These are phyloP conservation scores for Drosophila nasuta DNA, from an alignment of 1,140 invertebrate species.

Conservation along the genomic window DNA sequence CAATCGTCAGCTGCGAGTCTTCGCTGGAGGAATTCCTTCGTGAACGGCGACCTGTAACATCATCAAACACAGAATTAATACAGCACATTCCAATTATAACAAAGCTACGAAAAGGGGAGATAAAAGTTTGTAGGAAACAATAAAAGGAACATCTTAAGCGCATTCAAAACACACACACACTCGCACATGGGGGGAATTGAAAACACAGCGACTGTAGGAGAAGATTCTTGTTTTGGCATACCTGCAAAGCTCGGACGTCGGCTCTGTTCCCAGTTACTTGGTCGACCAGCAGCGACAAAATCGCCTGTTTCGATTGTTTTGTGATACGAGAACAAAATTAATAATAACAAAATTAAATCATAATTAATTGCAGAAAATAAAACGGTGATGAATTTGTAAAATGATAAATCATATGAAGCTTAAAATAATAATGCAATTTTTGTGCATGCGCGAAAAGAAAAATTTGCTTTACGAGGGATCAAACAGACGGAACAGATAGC, in stretches of 20 bases:
- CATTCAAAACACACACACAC: slow-evolving; percentile 48
- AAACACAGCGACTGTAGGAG: slow-evolving; percentile 40
- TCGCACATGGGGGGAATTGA: slow-evolving; percentile 19
- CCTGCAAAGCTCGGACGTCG: slow-evolving; percentile 91
- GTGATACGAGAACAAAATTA: slow-evolving; percentile 40
- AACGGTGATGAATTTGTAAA: slow-evolving; percentile 7
- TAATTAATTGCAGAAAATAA: slow-evolving; percentile 26
- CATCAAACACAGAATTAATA: not conserved
- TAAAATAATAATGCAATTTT: not conserved
- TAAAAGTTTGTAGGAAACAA: slow-evolving; percentile 5
- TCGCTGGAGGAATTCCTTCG: slow-evolving; percentile 93
- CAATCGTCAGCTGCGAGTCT: slow-evolving; percentile 94
- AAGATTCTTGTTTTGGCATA: slow-evolving; percentile 49
- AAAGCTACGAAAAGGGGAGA: not conserved
- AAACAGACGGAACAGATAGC: slow-evolving; percentile 11
- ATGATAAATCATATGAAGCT: slow-evolving; percentile 9
- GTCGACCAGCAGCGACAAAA: slow-evolving; percentile 90
- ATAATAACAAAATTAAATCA: slow-evolving; percentile 34
- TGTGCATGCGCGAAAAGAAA: not conserved
- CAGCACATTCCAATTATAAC: too few relatives aligned
- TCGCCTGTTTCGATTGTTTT: slow-evolving; percentile 72
- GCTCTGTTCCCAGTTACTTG: slow-evolving; percentile 92
- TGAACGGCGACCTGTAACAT: slow-evolving; percentile 88
- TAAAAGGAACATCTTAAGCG: slow-evolving; percentile 30
- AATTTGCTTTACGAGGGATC: not conserved